These are phyloP conservation scores for Plectropomus leopardus DNA, from an alignment of 2,113 vertebrate species.

Conservation along the genomic window DNA sequence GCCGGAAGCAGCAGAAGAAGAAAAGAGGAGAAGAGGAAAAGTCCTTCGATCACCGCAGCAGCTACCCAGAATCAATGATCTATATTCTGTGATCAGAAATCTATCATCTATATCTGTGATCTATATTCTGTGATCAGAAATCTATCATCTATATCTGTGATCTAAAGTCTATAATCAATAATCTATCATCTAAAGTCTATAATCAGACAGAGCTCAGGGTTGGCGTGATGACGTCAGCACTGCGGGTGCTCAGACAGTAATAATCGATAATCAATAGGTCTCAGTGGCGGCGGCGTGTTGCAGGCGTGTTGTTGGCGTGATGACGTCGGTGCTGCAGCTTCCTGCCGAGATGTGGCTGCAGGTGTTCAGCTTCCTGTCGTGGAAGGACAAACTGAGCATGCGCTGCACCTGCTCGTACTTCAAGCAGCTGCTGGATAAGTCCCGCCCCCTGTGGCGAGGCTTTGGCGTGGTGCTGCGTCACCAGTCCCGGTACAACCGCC, in stretches of 20 bases:
- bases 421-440: slow-evolving; percentile 56
- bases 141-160: no score
- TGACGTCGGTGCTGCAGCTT: slow-evolving; percentile 37
- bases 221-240: neutral
- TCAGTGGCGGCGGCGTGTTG: no score
- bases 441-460: slow-evolving; percentile 52
- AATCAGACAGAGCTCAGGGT: neutral
- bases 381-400: slow-evolving; percentile 56
- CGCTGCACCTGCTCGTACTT: slow-evolving; percentile 61
- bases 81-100: no score
- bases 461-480: slow-evolving; percentile 46
- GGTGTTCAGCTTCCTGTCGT: slow-evolving; percentile 64
- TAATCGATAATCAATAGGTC: neutral
- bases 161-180: neutral
- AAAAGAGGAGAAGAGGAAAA: neutral
- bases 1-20: neutral
- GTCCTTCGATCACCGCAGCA: neutral
- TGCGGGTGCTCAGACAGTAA: slow-evolving; percentile 54
- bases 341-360: slow-evolving; percentile 66
- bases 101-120: no score
- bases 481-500: slow-evolving; percentile 44
- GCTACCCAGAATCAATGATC: no score
- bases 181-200: no score
- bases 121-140: no score
- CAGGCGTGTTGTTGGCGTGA: no score